Evolutionary conservation across 2,113 vertebrate species (phyloP).

Genomic region (Apistogramma diplotaenia): DNA sequence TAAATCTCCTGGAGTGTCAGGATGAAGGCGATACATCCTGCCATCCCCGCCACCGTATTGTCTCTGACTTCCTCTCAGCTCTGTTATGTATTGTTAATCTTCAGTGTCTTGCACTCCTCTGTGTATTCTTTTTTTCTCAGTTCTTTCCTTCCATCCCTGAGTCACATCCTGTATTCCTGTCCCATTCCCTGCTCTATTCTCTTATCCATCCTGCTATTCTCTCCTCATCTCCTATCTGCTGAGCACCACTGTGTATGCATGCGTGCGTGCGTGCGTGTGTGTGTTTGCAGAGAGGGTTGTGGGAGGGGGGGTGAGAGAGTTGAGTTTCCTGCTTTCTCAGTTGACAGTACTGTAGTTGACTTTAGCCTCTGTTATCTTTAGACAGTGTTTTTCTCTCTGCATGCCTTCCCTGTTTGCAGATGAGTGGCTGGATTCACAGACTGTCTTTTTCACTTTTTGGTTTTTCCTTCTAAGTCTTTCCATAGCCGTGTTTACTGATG

Average conservation of each 20-base stretch:
- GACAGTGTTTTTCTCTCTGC: conserved; percentile 1
- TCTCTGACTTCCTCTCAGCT: conserved; percentile 34
- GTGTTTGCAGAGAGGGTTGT: neutral
- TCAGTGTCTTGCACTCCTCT: conserved; percentile 2
- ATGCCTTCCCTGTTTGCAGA: conserved; percentile 10
- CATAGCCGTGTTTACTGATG: neutral
- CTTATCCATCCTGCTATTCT: conserved; percentile 47
- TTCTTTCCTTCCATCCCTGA: conserved; percentile 44
- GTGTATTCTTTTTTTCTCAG: neutral
- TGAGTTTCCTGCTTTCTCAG: conserved; percentile 50
- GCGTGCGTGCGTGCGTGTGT: neutral
- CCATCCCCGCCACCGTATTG: neutral
- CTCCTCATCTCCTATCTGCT: conserved; percentile 28
- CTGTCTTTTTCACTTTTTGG: neutral
- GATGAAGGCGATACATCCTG: neutral
- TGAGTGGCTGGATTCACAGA: neutral
- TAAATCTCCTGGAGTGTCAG: conserved; percentile 9
- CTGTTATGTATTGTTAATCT: conserved; percentile 20
- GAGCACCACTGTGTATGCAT: neutral
- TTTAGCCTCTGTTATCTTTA: conserved; percentile 33
- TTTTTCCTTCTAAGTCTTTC: neutral
- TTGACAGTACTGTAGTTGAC: conserved; percentile 32
- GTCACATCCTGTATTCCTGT: conserved; percentile 49
- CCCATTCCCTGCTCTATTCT: conserved; percentile 16
- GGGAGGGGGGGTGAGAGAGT: neutral